Conservation (phyloP, 1,140 invertebrate genomes). For the Aphelenchoides avenae region DNA sequence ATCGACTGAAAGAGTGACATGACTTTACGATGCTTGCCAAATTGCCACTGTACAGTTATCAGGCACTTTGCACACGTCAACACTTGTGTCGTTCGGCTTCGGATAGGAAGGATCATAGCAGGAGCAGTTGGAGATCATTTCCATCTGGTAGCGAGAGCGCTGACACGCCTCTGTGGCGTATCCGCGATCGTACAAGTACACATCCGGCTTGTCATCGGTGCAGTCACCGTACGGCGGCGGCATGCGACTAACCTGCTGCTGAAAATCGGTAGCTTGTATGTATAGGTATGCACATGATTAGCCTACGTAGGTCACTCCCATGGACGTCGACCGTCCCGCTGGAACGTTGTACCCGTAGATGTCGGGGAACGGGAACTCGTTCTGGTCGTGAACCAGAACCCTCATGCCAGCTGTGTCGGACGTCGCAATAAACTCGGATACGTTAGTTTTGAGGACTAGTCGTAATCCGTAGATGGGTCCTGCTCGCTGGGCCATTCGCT, state of each 20-base stretch:
- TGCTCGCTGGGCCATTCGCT: slow-evolving; percentile 19
- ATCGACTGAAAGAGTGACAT: no score
- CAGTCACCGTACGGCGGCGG: slow-evolving; percentile 24
- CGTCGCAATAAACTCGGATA: slow-evolving; percentile 21
- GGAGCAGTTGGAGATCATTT: slow-evolving; percentile 13
- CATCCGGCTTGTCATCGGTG: slow-evolving; percentile 22
- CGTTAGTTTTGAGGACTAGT: slow-evolving; percentile 31
- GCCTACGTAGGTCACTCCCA: no score
- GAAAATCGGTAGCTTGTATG: no score
- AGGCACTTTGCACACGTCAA: slow-evolving; percentile 8
- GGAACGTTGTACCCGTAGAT: slow-evolving; percentile 39
- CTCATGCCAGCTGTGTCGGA: slow-evolving; percentile 36
- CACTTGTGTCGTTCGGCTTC: slow-evolving; percentile 2
- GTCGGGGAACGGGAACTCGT: no score
- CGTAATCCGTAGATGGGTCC: slow-evolving; percentile 39
- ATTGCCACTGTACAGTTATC: slow-evolving; percentile 29
- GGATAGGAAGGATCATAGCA: slow-evolving; percentile 33
- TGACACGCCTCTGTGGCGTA: slow-evolving; percentile 30
- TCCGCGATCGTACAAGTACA: slow-evolving; percentile 15
- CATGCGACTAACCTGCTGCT: slow-evolving; percentile 23
- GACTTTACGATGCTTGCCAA: no score
- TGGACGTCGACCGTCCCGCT: slow-evolving; percentile 8
- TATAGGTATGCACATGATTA: no score
- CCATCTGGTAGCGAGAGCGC: no score
- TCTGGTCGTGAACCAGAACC: slow-evolving; percentile 35